Percentiles rank a stretch among this genome's conserved stretches.
Evolutionary conservation across 2,888 invertebrate genomes (phyloP).

Genomic region (Sarcophaga subvicina): DNA sequence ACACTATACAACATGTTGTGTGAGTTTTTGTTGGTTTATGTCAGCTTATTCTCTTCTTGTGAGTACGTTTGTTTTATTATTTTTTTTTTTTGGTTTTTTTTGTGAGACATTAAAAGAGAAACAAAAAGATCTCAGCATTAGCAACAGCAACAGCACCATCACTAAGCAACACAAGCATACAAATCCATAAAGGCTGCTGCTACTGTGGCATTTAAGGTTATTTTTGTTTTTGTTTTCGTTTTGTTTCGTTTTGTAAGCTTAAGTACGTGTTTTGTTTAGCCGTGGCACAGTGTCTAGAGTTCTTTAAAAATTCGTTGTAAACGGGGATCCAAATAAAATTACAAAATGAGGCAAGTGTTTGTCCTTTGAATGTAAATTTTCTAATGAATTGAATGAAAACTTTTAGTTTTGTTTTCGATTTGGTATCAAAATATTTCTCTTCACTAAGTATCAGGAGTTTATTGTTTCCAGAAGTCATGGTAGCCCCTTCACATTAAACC

Average conservation of each 20-base stretch:
- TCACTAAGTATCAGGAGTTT: no score
- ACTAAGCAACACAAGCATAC: not conserved
- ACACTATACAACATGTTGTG: no score
- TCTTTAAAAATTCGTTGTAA: no score
- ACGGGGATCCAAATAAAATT: no score
- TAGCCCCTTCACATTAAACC: no score
- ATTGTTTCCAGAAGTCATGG: no score
- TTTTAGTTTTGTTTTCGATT: no score
- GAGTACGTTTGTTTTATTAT: not conserved
- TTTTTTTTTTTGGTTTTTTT: not conserved
- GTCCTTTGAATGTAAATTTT: no score
- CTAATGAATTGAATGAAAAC: no score
- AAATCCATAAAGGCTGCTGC: not conserved
- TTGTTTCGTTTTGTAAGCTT: not conserved
- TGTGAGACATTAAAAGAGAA: not conserved
- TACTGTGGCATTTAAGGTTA: not conserved
- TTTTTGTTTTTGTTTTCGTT: not conserved
- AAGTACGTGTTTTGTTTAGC: not conserved
- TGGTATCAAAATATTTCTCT: no score
- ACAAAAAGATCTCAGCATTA: not conserved
- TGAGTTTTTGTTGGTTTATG: no score
- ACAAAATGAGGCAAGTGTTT: no score
- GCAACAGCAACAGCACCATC: not conserved
- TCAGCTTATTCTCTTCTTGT: constrained; percentile 5
- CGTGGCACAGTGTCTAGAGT: not conserved